Conservation (phyloP, 2,113 vertebrate species). For the Podarcis raffonei region DNA sequence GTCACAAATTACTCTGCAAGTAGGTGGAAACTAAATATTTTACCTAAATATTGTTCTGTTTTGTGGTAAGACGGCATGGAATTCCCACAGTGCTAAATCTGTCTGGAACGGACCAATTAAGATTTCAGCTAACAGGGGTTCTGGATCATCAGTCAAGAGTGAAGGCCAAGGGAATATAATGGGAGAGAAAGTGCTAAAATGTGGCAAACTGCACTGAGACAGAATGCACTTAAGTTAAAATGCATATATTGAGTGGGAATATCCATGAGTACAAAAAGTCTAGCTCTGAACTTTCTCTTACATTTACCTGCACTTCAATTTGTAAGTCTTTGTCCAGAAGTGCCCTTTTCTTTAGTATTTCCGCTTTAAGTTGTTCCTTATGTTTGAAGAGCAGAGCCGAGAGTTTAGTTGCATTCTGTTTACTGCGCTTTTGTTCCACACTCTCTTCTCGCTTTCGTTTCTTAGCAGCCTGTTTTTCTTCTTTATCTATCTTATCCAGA, state of each 20-base stretch:
- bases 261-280: neutral
- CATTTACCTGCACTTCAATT: constrained; percentile 92
- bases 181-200: neutral
- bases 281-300: neutral
- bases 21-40: neutral
- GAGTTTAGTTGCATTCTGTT: constrained; percentile 93
- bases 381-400: constrained; percentile 97
- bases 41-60: neutral
- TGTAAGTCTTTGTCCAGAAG: constrained; percentile 97
- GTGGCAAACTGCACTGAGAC: neutral
- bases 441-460: constrained; percentile 95
- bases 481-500: constrained; percentile 98
- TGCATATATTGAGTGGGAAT: neutral
- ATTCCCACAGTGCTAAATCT: neutral
- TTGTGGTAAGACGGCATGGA: neutral
- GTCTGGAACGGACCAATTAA: neutral
- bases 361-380: constrained; percentile 96
- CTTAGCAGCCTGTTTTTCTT: constrained; percentile 96
- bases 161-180: neutral
- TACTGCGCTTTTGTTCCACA: constrained; percentile 95
- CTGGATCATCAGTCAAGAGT: neutral
- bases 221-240: neutral
- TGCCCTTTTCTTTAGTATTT: constrained; percentile 96
- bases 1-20: neutral
- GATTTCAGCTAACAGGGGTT: neutral